Evolutionary conservation across 2,113 vertebrate species (phyloP), one percentile per base, ranked within the genome.

Genomic region (Vidua macroura): DNA sequence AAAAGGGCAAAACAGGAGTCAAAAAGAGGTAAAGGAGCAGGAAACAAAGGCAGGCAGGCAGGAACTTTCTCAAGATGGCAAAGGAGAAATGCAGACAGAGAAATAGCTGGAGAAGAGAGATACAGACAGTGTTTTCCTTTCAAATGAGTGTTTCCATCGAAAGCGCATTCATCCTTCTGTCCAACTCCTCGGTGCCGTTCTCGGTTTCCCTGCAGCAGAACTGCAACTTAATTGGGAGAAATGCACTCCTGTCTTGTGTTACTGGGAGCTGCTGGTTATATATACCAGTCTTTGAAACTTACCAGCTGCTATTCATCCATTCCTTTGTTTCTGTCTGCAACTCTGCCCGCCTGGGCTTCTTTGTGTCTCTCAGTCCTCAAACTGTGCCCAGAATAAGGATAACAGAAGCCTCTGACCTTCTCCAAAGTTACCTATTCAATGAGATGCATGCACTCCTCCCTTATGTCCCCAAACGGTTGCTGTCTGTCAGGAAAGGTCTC

Each of bases 301-400:
- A 80, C 79, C 86, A 81, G 91, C 86, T 88, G 86, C 91, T 67
- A 44, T 68, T 91, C 69, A 82, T 62, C 68, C 69, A 25, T 44
- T 49, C 83, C 73, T 93, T 96, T 95, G 94, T 95, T 84, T 95
- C 92, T 78, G 52, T 20, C 17, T n/a, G 51, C 70, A 75, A 69
- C 74, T 73, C 70, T 94, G 93, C 81, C 88, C 1, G 66, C 76
- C 78, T 28, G 43, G 66, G 83, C 55, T 86, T 59, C 90, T 95
- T 93, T 88, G 75, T 95, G 83, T 69, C 46, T 31, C 62, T 52
- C 66, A 4, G 68, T 51, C 63, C 68, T 74, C 90, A 75, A 62
- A 90, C 69, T 58, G 80, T 69, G 73, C 76, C 73, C 69, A 52
- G 79, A 85, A 59, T 43, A 83, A 69, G 78, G 81, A 37, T 2